A percentile compares a stretch with the other conserved stretches of the same genome.
Conservation (phyloP, 2,888 invertebrate genomes). For the Lypha dubia region DNA sequence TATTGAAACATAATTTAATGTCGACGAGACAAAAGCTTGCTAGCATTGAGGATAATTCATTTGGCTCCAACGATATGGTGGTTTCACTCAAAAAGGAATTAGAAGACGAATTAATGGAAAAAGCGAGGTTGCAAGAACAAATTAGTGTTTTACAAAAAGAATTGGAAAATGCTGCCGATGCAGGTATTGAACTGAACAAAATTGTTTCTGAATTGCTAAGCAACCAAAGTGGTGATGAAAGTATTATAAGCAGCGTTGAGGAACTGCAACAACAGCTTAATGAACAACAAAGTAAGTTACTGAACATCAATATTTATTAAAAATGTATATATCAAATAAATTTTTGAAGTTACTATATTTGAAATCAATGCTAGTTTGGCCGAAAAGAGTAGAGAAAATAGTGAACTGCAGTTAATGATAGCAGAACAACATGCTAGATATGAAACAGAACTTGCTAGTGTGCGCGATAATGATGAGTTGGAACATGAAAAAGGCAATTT, state of each 20-base stretch:
- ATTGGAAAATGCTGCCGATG: slow-evolving; percentile 91
- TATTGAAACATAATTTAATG: slow-evolving; percentile 86
- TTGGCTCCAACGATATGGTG: slow-evolving; percentile 89
- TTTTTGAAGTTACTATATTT: slow-evolving; percentile 83
- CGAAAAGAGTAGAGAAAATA: slow-evolving; percentile 85
- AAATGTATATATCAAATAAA: neutral
- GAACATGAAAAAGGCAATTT: slow-evolving; percentile 83
- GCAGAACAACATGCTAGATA: slow-evolving; percentile 84
- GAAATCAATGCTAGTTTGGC: slow-evolving; percentile 84
- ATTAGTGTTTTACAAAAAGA: slow-evolving; percentile 88
- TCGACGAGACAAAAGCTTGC: slow-evolving; percentile 86
- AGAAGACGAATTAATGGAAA: slow-evolving; percentile 84
- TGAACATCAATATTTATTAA: neutral
- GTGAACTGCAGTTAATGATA: slow-evolving; percentile 83
- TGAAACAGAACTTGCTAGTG: slow-evolving; percentile 85
- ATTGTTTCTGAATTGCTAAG: slow-evolving; percentile 87
- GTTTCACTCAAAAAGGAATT: slow-evolving; percentile 87
- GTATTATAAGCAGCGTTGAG: slow-evolving; percentile 87
- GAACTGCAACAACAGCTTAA: slow-evolving; percentile 87
- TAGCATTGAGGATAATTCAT: slow-evolving; percentile 88
- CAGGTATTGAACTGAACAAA: slow-evolving; percentile 89
- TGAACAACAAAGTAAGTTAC: slow-evolving; percentile 85
- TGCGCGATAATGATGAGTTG: slow-evolving; percentile 85
- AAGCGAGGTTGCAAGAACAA: slow-evolving; percentile 87
- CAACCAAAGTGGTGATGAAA: slow-evolving; percentile 87